Percentiles rank a stretch among this genome's conserved stretches.
phyloP scores from a whole-genome alignment of 2,113 vertebrate species.

The Procavia capensis region DNA sequence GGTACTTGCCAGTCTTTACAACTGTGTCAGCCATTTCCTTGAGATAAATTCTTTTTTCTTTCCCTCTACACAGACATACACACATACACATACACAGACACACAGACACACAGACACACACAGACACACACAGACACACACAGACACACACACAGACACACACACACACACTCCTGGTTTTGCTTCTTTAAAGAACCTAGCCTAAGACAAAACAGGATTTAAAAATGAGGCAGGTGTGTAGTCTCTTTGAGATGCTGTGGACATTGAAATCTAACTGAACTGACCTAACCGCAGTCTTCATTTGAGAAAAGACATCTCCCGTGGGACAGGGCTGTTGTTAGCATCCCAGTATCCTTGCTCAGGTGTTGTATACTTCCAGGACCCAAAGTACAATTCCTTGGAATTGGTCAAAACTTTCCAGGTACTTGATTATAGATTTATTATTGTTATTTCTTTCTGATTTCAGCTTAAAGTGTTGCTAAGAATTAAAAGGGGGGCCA shows the following conservation, averaged over 20 bases:
- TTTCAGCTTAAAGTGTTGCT: conserved; percentile 68
- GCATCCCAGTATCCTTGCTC: neutral
- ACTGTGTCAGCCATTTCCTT: too few relatives aligned
- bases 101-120: too few relatives aligned
- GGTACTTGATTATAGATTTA: conserved; percentile 28
- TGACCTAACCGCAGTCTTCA: conserved; percentile 45
- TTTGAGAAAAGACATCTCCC: conserved; percentile 41
- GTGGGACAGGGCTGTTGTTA: neutral
- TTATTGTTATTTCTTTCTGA: conserved; percentile 54
- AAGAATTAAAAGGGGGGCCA: conserved; percentile 43
- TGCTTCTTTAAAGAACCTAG: too few relatives aligned
- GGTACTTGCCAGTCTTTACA: too few relatives aligned
- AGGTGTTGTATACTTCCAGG: conserved; percentile 37
- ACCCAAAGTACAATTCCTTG: conserved; percentile 28
- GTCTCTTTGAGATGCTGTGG: neutral
- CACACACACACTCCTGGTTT: too few relatives aligned
- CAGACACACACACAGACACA: too few relatives aligned
- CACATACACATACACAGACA: too few relatives aligned
- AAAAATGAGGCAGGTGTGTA: neutral
- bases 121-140: too few relatives aligned
- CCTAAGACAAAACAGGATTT: neutral
- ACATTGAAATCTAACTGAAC: neutral
- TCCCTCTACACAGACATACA: too few relatives aligned
- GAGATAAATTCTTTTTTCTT: too few relatives aligned
- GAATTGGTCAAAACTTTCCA: conserved; percentile 55